These are phyloP conservation scores for Drosophila atroscutellata DNA, from an alignment of 2,888 invertebrate genomes.

Conservation along the genomic window DNA sequence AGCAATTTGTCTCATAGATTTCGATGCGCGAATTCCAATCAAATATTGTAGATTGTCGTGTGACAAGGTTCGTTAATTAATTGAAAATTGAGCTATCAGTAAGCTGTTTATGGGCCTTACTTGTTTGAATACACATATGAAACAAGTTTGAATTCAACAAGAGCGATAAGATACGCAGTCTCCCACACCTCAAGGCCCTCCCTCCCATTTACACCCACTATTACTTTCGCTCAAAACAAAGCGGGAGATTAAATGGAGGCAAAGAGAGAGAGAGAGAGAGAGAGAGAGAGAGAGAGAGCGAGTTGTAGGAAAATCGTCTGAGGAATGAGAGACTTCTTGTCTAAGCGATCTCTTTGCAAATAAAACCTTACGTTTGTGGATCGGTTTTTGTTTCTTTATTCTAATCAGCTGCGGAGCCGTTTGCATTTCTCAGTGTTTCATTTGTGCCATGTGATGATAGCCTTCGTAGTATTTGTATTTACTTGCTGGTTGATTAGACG, in stretches of 20 bases:
- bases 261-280: not conserved
- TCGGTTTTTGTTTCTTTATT: constrained; percentile 48
- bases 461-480: constrained; percentile 71
- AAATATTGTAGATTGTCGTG: not conserved
- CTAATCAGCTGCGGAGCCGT: constrained; percentile 66
- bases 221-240: constrained; percentile 52
- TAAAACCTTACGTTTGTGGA: constrained; percentile 35
- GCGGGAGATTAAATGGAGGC: not conserved
- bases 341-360: constrained; percentile 52
- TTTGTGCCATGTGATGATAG: constrained; percentile 56
- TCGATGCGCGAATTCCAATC: constrained; percentile 1
- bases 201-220: not conserved
- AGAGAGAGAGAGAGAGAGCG: not conserved
- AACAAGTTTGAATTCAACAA: constrained; percentile 29
- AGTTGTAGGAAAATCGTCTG: not conserved
- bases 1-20: not conserved
- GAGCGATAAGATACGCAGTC: constrained; percentile 49
- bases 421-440: constrained; percentile 41
- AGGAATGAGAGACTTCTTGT: constrained; percentile 21
- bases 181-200: constrained; percentile 6
- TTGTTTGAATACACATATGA: constrained; percentile 14
- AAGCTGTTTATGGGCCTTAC: constrained; percentile 18
- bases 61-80: constrained; percentile 39
- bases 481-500: constrained; percentile 61
- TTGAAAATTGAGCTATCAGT: constrained; percentile 43